Evolutionary conservation across 2,797 vertebrate genomes (phyloP).

Genomic region (Vipera ursinii): DNA sequence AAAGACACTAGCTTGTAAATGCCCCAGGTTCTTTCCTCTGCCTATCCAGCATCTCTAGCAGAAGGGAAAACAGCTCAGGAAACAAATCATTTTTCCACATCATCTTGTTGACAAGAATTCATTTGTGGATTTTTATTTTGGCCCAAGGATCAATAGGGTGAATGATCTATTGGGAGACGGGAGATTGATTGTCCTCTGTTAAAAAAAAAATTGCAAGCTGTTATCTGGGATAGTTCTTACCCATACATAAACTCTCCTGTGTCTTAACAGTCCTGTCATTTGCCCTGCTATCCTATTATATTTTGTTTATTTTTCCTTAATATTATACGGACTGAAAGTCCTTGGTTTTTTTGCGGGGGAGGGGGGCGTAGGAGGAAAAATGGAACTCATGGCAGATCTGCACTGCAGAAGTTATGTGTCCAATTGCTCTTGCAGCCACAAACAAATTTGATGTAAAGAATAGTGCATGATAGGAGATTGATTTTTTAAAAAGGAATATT

Average conservation of each 20-base stretch:
- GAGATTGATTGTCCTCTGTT: background rate
- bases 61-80: background rate
- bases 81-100: background rate
- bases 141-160: background rate
- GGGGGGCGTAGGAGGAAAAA: background rate
- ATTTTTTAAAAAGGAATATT: background rate
- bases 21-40: background rate
- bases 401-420: background rate
- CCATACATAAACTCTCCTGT: background rate
- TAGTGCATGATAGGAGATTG: background rate
- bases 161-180: background rate
- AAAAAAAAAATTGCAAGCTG: background rate
- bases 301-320: background rate
- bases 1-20: background rate
- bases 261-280: background rate
- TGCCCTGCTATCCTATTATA: background rate
- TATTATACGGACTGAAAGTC: background rate
- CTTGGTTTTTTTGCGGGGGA: background rate
- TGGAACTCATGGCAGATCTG: background rate
- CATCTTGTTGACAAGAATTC: background rate
- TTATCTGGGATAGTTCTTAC: background rate
- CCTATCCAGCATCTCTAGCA: background rate
- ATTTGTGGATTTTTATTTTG: background rate
- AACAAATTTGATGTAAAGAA: background rate
- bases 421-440: background rate